Evolutionary conservation across 2,797 vertebrate genomes (phyloP).

Genomic region (Jordanella pulchra): DNA sequence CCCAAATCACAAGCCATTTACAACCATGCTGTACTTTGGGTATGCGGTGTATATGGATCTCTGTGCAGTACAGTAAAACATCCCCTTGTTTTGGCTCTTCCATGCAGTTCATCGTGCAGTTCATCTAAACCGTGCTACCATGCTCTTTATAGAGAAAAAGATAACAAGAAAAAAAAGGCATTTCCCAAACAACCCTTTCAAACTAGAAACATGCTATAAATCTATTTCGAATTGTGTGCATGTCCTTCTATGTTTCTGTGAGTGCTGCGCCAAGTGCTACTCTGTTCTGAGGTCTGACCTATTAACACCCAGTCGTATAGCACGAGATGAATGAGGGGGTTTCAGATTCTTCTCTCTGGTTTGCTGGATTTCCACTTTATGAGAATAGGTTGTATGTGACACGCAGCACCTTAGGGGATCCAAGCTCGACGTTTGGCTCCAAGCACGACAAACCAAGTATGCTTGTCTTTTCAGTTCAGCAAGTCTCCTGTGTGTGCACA

Average conservation of each 20-base stretch:
- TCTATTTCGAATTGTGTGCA: background rate
- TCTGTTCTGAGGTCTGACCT: conserved; percentile 10
- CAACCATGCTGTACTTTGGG: too few species aligned
- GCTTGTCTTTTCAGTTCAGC: conserved; percentile 57
- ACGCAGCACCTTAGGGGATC: conserved; percentile 56
- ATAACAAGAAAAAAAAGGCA: too few species aligned
- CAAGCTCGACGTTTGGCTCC: conserved; percentile 46
- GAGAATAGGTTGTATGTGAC: conserved; percentile 59
- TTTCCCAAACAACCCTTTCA: background rate
- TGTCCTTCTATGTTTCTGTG: background rate
- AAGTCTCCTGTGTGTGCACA: conserved; percentile 46
- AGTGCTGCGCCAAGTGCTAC: conserved; percentile 9
- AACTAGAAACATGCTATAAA: background rate
- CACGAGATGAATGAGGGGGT: conserved; percentile 30
- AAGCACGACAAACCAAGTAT: conserved; percentile 59
- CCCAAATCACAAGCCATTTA: too few species aligned
- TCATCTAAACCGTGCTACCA: too few species aligned
- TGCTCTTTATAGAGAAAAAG: too few species aligned
- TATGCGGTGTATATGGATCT: too few species aligned
- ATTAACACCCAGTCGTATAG: conserved; percentile 32
- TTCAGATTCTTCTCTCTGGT: conserved; percentile 44
- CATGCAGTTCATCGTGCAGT: too few species aligned
- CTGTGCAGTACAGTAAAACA: too few species aligned
- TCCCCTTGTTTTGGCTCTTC: too few species aligned
- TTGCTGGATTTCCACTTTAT: conserved; percentile 63